A percentile compares a stretch with the other conserved stretches of the same genome.
Conservation (phyloP, 2,797 vertebrate species). For the Tapirus indicus region DNA sequence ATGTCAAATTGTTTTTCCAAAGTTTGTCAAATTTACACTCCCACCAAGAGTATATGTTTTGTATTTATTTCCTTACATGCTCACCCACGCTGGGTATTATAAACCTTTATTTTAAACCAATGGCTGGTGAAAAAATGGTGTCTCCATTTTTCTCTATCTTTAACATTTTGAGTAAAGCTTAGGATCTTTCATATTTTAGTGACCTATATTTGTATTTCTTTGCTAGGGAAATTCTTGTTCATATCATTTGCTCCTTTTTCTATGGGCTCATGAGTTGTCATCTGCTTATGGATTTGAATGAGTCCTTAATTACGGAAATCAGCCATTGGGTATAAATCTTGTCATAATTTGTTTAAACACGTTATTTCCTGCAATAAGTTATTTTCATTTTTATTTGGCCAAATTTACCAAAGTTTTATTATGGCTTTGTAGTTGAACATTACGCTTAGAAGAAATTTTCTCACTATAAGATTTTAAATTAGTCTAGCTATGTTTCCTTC, state of each 20-base stretch:
- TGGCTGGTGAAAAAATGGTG: background rate
- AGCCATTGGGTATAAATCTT: background rate
- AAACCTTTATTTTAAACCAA: background rate
- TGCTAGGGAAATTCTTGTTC: background rate
- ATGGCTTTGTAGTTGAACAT: background rate
- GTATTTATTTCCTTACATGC: background rate
- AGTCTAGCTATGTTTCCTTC: slow-evolving; percentile 2
- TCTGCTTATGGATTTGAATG: background rate
- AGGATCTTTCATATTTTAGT: background rate
- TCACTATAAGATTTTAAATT: slow-evolving; percentile 41
- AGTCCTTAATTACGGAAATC: background rate
- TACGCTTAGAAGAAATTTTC: background rate
- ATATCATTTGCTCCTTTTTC: background rate
- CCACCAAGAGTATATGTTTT: background rate
- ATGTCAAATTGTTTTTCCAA: background rate
- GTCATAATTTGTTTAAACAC: slow-evolving; percentile 15
- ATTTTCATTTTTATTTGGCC: slow-evolving; percentile 34
- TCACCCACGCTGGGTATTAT: background rate
- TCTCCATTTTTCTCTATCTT: background rate
- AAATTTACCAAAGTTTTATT: slow-evolving; percentile 39
- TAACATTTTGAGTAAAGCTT: background rate
- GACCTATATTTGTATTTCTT: background rate
- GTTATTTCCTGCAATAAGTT: background rate
- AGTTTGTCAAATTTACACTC: background rate
- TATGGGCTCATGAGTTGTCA: background rate